phyloP scores from a whole-genome alignment of 2,797 vertebrate genomes.

The Takifugu rubripes region DNA sequence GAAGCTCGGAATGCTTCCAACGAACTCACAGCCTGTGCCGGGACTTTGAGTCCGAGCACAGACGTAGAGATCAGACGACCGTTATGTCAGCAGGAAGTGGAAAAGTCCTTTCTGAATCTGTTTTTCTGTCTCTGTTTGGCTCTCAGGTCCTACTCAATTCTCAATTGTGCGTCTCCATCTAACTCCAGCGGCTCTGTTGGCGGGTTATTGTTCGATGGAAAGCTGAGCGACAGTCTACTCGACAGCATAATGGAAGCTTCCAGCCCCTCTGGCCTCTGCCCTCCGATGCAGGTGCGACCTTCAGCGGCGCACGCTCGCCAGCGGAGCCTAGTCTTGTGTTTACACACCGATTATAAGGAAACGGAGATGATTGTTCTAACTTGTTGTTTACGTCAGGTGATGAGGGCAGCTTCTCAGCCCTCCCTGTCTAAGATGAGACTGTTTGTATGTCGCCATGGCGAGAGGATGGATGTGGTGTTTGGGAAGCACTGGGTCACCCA shows the following conservation, averaged over 20 bases:
- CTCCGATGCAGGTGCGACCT: constrained; percentile 84
- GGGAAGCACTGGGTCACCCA: constrained; percentile 97
- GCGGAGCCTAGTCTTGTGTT: not conserved
- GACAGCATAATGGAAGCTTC: constrained; percentile 83
- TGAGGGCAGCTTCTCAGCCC: constrained; percentile 75
- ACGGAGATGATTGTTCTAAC: not conserved
- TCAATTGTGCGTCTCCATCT: constrained; percentile 77
- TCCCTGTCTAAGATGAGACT: constrained; percentile 86
- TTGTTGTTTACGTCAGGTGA: constrained; percentile 71
- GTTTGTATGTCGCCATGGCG: constrained; percentile 96
- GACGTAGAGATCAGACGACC: no score
- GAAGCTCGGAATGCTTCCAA: not conserved
- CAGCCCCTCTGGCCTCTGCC: constrained; percentile 83
- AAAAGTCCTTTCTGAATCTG: no score
- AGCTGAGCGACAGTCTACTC: constrained; percentile 80
- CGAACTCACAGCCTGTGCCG: no score
- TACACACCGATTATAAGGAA: not conserved
- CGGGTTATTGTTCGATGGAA: constrained; percentile 76
- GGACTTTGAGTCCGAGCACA: no score
- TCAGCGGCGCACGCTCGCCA: not conserved
- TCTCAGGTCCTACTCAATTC: constrained; percentile 88
- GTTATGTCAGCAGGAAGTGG: no score
- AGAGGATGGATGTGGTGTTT: constrained; percentile 98
- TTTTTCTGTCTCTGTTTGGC: constrained; percentile 18
- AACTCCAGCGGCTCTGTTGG: constrained; percentile 59